Conservation (phyloP, 2,888 invertebrate genomes). For the Brachyopa scutellaris region DNA sequence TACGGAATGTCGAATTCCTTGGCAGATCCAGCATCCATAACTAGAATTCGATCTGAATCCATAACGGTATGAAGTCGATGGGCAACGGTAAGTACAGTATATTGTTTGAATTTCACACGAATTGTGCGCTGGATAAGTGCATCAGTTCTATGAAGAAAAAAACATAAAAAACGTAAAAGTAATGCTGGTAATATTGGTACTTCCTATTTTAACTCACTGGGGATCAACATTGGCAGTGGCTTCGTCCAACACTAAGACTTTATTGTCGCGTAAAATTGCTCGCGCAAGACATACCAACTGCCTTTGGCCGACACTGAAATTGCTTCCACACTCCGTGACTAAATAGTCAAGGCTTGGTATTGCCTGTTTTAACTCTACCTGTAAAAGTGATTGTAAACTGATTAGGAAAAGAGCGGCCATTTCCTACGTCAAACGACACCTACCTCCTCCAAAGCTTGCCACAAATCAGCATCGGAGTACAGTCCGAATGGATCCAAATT, state of each 20-base stretch:
- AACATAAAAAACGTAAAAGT: not conserved
- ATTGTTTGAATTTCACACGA: slow-evolving; percentile 88
- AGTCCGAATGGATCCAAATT: slow-evolving; percentile 85
- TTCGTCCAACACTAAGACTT: slow-evolving; percentile 86
- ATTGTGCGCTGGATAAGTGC: slow-evolving; percentile 92
- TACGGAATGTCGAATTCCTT: slow-evolving; percentile 89
- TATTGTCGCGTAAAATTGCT: slow-evolving; percentile 85
- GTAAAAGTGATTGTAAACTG: not conserved
- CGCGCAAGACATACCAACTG: slow-evolving; percentile 87
- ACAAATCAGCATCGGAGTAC: slow-evolving; percentile 79
- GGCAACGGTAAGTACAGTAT: slow-evolving; percentile 95
- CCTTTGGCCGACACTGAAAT: slow-evolving; percentile 87
- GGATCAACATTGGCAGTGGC: slow-evolving; percentile 88
- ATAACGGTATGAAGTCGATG: slow-evolving; percentile 96
- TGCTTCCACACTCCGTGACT: slow-evolving; percentile 84
- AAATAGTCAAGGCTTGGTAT: slow-evolving; percentile 83
- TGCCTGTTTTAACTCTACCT: slow-evolving; percentile 84
- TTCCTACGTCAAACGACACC: too few species aligned
- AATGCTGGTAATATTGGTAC: not conserved
- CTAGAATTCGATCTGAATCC: slow-evolving; percentile 94
- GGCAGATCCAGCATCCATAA: slow-evolving; percentile 91
- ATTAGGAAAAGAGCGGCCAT: too few species aligned
- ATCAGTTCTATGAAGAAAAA: slow-evolving; percentile 88
- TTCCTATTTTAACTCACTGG: slow-evolving; percentile 81
- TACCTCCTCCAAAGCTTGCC: slow-evolving; percentile 79